These are phyloP conservation scores for Ceratotherium simum DNA, from an alignment of 2,113 vertebrate species.

Conservation along the genomic window DNA sequence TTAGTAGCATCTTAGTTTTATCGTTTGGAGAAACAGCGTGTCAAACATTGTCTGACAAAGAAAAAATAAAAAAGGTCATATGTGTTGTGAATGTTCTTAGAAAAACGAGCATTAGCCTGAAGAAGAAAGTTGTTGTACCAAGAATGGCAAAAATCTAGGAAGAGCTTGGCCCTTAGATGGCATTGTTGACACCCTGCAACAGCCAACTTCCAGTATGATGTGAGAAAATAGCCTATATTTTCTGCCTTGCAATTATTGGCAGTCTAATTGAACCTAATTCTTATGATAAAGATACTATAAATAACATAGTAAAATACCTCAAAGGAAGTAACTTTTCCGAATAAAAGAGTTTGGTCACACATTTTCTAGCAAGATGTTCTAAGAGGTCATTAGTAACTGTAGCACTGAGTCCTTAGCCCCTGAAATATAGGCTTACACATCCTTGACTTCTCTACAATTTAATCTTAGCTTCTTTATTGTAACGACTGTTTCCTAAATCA, in stretches of 20 bases:
- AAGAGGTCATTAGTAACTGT: not conserved
- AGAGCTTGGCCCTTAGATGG: not conserved
- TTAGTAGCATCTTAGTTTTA: not conserved
- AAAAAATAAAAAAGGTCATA: not conserved
- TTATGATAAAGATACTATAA: not conserved
- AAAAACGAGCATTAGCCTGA: not conserved
- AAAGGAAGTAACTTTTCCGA: not conserved
- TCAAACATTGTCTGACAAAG: not conserved
- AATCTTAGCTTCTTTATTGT: not conserved
- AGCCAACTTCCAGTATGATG: not conserved
- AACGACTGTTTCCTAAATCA: not conserved
- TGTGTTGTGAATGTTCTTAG: not conserved
- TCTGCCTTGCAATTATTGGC: not conserved
- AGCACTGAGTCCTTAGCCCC: not conserved
- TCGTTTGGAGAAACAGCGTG: not conserved
- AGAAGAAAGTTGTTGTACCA: not conserved
- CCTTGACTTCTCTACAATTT: not conserved
- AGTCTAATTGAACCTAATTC: not conserved
- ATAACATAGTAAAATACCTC: not conserved
- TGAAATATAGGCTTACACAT: not conserved
- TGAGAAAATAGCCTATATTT: not conserved
- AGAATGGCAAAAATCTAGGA: not conserved
- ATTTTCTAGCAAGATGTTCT: not conserved
- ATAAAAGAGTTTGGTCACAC: not conserved
- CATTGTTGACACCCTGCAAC: not conserved